Conservation (phyloP, 2,888 invertebrate species). For the Creontiades dilutus region DNA sequence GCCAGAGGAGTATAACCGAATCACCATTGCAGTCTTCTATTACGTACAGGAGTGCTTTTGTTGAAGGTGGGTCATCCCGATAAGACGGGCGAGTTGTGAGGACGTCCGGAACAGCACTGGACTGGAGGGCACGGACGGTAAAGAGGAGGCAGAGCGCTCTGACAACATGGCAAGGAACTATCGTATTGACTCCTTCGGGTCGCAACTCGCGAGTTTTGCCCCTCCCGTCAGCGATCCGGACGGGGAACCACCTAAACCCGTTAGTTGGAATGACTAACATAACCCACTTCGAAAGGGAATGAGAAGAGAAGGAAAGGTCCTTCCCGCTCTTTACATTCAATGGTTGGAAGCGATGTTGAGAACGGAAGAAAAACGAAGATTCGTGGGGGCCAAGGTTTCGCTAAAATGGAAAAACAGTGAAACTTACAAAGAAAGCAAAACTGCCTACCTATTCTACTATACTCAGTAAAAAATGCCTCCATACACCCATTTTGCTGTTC, state of each 20-base stretch:
- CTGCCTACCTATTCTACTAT: too few species aligned
- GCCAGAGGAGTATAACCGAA: slow-evolving; percentile 14
- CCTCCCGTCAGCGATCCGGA: slow-evolving; percentile 52
- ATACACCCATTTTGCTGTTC: too few species aligned
- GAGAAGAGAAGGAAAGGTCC: slow-evolving; percentile 37
- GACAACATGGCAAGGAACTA: slow-evolving; percentile 21
- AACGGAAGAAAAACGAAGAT: slow-evolving; percentile 34
- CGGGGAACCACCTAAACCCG: slow-evolving; percentile 49
- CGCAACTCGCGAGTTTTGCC: slow-evolving; percentile 51
- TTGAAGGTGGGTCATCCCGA: slow-evolving; percentile 57
- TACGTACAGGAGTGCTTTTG: slow-evolving; percentile 59
- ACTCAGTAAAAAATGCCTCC: too few species aligned
- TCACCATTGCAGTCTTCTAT: slow-evolving; percentile 48
- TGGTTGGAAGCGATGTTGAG: not conserved
- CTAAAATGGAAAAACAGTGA: slow-evolving; percentile 24
- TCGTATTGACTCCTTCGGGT: slow-evolving; percentile 65
- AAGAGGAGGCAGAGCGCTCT: slow-evolving; percentile 63
- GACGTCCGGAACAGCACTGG: slow-evolving; percentile 64
- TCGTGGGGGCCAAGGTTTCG: slow-evolving; percentile 60
- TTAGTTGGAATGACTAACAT: slow-evolving; percentile 60
- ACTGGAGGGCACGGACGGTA: slow-evolving; percentile 41
- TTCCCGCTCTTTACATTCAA: slow-evolving; percentile 27
- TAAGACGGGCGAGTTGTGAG: slow-evolving; percentile 40
- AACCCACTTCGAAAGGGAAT: slow-evolving; percentile 55
- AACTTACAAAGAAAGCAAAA: slow-evolving; percentile 7